A percentile compares a stretch with the other conserved stretches of the same genome.
phyloP scores from a whole-genome alignment of 2,113 vertebrate species.

The Coturnix japonica region DNA sequence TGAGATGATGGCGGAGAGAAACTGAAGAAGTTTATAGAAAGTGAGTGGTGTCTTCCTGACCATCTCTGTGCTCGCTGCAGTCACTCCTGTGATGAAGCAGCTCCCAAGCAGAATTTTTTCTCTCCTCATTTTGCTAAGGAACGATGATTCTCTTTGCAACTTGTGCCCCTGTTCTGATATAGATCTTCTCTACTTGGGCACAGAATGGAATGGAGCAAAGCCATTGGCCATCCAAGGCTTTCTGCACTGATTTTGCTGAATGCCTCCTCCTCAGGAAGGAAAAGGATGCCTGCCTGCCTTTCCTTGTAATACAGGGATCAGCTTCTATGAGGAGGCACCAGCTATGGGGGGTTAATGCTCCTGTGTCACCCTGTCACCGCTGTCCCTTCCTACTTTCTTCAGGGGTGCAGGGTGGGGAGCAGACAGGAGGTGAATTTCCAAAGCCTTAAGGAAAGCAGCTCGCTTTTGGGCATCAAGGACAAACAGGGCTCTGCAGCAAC shows the following conservation, averaged over 20 bases:
- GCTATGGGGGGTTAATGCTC: background rate
- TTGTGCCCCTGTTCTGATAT: background rate
- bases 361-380: background rate
- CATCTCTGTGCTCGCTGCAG: background rate
- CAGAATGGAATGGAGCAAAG: background rate
- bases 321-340: background rate
- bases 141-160: background rate
- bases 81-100: background rate
- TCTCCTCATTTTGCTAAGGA: background rate
- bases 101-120: background rate
- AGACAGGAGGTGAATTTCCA: background rate
- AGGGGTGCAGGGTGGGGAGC: background rate
- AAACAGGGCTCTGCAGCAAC: background rate
- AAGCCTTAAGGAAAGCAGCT: background rate
- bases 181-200: background rate
- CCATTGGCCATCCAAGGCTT: background rate
- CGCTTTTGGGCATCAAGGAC: background rate
- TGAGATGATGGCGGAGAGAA: background rate
- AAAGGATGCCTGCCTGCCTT: background rate
- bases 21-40: background rate
- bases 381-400: background rate
- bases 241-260: background rate
- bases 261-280: background rate
- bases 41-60: background rate
- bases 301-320: background rate